Conservation (phyloP, 2,113 vertebrate species). For the Atherinomorus stipes region DNA sequence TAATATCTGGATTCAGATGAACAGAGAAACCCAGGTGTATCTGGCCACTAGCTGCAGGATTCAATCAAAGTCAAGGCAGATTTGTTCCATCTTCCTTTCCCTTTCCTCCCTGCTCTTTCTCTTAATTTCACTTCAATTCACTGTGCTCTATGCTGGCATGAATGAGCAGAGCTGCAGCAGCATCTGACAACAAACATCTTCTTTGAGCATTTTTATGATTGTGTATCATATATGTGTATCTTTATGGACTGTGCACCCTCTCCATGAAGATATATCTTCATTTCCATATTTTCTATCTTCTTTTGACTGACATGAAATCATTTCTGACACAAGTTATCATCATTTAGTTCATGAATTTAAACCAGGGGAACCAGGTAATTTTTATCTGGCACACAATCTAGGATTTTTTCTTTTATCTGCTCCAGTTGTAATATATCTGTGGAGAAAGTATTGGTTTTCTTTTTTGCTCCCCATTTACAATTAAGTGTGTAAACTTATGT, state of each 20-base stretch:
- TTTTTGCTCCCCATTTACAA: not conserved
- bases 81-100: conserved; percentile 44
- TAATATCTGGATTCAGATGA: conserved; percentile 69
- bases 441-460: not conserved
- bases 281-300: conserved; percentile 36
- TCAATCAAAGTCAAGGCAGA: conserved; percentile 71
- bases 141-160: conserved; percentile 25
- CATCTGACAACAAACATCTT: conserved; percentile 41
- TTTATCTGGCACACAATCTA: not conserved
- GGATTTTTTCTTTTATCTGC: not conserved
- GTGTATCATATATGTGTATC: not conserved
- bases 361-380: not conserved
- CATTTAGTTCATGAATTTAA: conserved; percentile 27
- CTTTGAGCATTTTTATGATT: conserved; percentile 40
- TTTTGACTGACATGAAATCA: conserved; percentile 20
- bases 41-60: conserved; percentile 60
- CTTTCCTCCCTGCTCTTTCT: conserved; percentile 48
- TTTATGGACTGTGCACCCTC: not conserved
- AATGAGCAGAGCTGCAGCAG: conserved; percentile 33
- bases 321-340: conserved; percentile 28
- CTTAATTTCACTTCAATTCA: conserved; percentile 68
- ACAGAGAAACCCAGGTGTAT: conserved; percentile 75
- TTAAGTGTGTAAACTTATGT: not conserved
- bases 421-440: not conserved
- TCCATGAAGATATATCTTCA: conserved; percentile 6